Conservation (phyloP, 2,113 vertebrate genomes). For the Zapornia atra region DNA sequence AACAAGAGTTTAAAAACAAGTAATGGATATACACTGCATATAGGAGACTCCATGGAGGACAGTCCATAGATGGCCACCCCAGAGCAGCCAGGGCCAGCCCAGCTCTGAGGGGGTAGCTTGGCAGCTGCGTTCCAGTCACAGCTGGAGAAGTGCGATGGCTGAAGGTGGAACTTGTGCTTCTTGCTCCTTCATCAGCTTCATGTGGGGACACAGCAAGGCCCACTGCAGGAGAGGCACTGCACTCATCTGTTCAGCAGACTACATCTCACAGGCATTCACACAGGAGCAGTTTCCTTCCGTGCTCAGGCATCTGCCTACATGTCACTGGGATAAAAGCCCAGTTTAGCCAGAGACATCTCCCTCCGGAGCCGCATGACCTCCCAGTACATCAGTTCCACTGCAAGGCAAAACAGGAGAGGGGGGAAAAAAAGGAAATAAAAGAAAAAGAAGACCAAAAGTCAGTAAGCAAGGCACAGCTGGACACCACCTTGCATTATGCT, state of each 20-base stretch:
- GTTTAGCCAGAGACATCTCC: conserved; percentile 94
- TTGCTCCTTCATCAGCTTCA: not conserved
- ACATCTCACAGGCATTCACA: not conserved
- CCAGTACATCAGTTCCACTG: conserved; percentile 96
- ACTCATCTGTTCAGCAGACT: not conserved
- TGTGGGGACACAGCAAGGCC: not conserved
- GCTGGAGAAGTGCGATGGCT: not conserved
- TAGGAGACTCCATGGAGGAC: not conserved
- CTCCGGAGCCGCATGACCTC: conserved; percentile 91
- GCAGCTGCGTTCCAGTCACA: not conserved
- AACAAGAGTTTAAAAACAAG: not conserved
- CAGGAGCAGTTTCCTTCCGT: not conserved
- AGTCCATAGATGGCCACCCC: not conserved
- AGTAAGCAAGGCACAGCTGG: not conserved
- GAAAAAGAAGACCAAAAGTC: not conserved
- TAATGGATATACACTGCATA: not conserved
- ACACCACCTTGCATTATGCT: not conserved
- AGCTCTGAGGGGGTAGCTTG: not conserved
- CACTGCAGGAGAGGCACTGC: not conserved
- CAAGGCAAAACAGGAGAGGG: not conserved
- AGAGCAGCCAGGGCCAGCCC: conserved; percentile 36
- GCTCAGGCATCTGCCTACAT: conserved; percentile 64
- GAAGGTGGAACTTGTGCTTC: not conserved
- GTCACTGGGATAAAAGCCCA: conserved; percentile 89
- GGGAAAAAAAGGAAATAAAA: not conserved